phyloP scores from a whole-genome alignment of 1,140 invertebrate genomes.

The Drosophila orosa region DNA sequence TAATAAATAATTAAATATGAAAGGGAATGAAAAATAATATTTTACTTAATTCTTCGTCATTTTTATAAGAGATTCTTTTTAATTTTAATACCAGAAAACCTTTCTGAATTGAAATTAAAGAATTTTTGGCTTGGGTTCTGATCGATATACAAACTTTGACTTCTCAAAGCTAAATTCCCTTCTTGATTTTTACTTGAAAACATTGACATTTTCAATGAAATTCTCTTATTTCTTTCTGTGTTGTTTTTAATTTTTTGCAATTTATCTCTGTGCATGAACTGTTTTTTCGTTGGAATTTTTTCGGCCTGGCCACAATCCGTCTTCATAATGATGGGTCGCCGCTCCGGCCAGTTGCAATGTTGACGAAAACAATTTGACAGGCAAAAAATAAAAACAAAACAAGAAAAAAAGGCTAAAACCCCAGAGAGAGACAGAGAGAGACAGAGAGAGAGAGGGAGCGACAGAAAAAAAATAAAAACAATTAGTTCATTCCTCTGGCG shows the following conservation, averaged over 20 bases:
- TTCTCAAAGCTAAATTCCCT: no score
- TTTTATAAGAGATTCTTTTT: no score
- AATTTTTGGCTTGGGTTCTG: no score
- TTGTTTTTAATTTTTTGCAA: not conserved
- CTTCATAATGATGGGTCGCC: slow-evolving; percentile 39
- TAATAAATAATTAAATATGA: no score
- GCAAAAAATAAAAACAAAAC: slow-evolving; percentile 1
- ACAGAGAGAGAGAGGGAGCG: not conserved
- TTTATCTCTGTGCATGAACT: slow-evolving; percentile 4
- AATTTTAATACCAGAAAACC: no score
- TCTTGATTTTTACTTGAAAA: not conserved
- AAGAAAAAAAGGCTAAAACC: not conserved
- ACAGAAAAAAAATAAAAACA: slow-evolving; percentile 46
- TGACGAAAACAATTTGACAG: slow-evolving; percentile 48
- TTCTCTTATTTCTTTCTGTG: not conserved
- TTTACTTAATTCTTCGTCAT: no score
- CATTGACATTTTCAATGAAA: not conserved
- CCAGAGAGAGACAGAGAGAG: slow-evolving; percentile 8
- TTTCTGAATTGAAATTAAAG: no score
- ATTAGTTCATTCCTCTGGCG: slow-evolving; percentile 54
- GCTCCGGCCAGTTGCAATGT: slow-evolving; percentile 31
- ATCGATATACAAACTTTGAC: no score
- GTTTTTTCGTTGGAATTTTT: slow-evolving; percentile 38
- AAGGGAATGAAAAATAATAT: no score
- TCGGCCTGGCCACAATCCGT: slow-evolving; percentile 22